These are phyloP conservation scores for Mythimna loreyi DNA, from an alignment of 2,888 invertebrate genomes.

Conservation along the genomic window DNA sequence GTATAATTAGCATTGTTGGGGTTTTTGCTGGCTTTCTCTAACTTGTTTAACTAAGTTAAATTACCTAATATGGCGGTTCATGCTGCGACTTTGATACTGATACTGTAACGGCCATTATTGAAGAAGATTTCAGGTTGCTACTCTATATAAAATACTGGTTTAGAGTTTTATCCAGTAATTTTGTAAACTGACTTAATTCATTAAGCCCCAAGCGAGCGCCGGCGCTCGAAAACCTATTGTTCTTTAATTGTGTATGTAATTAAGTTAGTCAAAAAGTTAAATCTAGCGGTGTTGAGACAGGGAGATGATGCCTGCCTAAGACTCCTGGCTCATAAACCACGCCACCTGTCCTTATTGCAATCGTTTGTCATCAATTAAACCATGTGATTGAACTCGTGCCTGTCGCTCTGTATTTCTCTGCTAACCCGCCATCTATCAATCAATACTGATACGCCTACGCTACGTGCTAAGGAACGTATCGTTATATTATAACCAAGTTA, in stretches of 20 bases:
- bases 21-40: neutral
- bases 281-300: neutral
- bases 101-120: neutral
- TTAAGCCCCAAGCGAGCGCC: too few relatives aligned
- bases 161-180: neutral
- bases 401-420: slow-evolving; percentile 1
- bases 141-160: neutral
- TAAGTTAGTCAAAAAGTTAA: too few relatives aligned
- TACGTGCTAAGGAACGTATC: neutral
- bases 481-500: slow-evolving; percentile 19
- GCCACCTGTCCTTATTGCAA: neutral
- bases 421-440: slow-evolving; percentile 3
- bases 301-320: neutral
- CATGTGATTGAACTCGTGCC: slow-evolving; percentile 27
- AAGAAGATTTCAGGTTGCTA: neutral
- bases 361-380: slow-evolving; percentile 7
- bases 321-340: too few relatives aligned
- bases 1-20: neutral
- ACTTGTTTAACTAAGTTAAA: neutral
- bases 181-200: neutral
- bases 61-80: neutral
- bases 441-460: slow-evolving; percentile 6
- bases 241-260: too few relatives aligned
- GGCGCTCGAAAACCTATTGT: too few relatives aligned
- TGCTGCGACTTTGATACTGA: neutral